These are phyloP conservation scores for Microtus oregoni DNA, from an alignment of 2,113 vertebrate species.

Conservation along the genomic window DNA sequence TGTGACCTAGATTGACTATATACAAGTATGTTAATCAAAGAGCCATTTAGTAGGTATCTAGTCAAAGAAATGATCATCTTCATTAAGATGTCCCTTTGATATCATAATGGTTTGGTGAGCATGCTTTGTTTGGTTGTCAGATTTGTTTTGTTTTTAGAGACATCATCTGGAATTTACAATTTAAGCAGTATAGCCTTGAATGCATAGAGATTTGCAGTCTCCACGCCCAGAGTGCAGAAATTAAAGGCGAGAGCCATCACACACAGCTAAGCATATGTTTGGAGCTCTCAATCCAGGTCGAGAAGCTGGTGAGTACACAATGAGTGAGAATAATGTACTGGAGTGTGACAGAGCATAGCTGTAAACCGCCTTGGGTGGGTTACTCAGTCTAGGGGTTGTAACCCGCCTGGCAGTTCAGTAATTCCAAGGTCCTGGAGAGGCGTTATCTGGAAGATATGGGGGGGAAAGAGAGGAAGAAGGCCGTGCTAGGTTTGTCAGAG, in stretches of 20 bases:
- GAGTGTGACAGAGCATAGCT: neutral
- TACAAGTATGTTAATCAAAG: neutral
- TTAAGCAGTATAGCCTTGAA: neutral
- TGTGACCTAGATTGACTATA: neutral
- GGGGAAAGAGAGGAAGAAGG: no score
- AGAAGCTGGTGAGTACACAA: neutral
- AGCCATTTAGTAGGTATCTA: slow-evolving; percentile 1
- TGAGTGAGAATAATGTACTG: neutral
- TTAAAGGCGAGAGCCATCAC: neutral
- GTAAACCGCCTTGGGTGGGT: no score
- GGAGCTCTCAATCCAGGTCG: neutral
- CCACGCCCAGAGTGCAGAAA: neutral
- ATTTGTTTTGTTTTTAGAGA: neutral
- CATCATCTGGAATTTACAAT: neutral
- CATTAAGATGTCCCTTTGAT: neutral
- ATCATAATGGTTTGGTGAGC: neutral
- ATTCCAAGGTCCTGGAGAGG: no score
- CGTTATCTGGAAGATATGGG: no score
- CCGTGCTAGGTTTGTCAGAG: no score
- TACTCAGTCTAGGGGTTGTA: no score
- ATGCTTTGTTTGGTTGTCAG: neutral
- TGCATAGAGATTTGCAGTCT: neutral
- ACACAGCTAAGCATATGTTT: neutral
- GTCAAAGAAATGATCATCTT: neutral
- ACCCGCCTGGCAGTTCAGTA: no score